Conservation (phyloP, 2,113 vertebrate genomes). For the Stegostoma tigrinum region DNA sequence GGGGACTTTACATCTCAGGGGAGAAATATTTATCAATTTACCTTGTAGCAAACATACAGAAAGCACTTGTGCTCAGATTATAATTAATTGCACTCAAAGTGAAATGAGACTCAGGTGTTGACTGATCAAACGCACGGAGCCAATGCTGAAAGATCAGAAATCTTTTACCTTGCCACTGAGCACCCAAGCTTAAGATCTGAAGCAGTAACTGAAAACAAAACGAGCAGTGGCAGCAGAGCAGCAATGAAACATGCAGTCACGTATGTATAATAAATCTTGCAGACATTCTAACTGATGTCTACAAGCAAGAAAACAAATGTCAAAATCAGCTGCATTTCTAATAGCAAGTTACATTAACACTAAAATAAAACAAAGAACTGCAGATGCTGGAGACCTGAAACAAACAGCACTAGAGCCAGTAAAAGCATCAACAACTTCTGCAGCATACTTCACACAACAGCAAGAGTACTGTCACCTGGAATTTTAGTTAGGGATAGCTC, state of each 20-base stretch:
- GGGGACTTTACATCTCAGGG: background rate
- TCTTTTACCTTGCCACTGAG: background rate
- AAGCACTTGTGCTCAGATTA: background rate
- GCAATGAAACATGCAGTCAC: background rate
- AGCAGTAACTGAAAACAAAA: background rate
- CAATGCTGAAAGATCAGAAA: constrained; percentile 27
- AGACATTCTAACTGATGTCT: background rate
- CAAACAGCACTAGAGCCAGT: too few relatives aligned
- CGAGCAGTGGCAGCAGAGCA: background rate
- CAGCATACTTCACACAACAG: background rate
- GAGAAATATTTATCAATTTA: background rate
- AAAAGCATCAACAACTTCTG: background rate
- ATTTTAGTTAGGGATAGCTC: background rate
- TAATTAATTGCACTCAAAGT: background rate
- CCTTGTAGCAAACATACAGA: background rate
- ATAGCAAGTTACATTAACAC: background rate
- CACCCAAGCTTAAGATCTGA: background rate
- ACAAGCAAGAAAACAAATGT: background rate
- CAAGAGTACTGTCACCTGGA: background rate
- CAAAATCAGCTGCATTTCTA: background rate
- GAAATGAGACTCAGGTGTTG: background rate
- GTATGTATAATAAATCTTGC: background rate
- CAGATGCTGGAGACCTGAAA: too few relatives aligned
- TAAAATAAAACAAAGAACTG: background rate
- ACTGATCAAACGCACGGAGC: background rate